Conservation (phyloP, 1,140 invertebrate species). For the Cyphomyrmex costatus region DNA sequence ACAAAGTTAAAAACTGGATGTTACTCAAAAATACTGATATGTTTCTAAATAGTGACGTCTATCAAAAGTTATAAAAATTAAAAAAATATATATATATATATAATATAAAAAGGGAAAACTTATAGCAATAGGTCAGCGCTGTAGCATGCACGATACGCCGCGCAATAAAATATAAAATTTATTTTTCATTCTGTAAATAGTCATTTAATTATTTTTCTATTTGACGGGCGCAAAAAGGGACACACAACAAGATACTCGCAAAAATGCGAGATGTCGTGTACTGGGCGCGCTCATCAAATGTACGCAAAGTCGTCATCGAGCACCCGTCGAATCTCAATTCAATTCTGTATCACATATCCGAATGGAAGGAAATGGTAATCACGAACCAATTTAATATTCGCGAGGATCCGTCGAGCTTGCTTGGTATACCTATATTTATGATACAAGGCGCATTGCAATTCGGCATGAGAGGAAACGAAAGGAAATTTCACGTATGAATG, state of each 20-base stretch:
- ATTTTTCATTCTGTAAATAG: constrained; percentile 83
- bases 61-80: constrained; percentile 43
- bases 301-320: constrained; percentile 53
- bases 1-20: constrained; percentile 68
- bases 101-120: constrained; percentile 28
- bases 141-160: constrained; percentile 20
- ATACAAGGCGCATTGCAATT: constrained; percentile 56
- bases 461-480: constrained; percentile 30
- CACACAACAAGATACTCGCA: not conserved
- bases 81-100: not conserved
- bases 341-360: constrained; percentile 73
- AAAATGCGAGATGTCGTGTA: constrained; percentile 1
- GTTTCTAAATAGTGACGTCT: constrained; percentile 69
- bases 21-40: constrained; percentile 60
- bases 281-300: constrained; percentile 52
- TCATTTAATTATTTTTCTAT: constrained; percentile 84
- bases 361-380: constrained; percentile 62
- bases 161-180: constrained; percentile 59
- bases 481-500: not conserved
- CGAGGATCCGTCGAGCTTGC: constrained; percentile 70
- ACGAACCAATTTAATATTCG: constrained; percentile 55
- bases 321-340: constrained; percentile 74
- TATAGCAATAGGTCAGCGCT: constrained; percentile 71
- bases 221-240: constrained; percentile 68
- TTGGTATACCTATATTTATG: constrained; percentile 68